phyloP scores from a whole-genome alignment of 1,140 invertebrate species.

The Cepaea nemoralis region DNA sequence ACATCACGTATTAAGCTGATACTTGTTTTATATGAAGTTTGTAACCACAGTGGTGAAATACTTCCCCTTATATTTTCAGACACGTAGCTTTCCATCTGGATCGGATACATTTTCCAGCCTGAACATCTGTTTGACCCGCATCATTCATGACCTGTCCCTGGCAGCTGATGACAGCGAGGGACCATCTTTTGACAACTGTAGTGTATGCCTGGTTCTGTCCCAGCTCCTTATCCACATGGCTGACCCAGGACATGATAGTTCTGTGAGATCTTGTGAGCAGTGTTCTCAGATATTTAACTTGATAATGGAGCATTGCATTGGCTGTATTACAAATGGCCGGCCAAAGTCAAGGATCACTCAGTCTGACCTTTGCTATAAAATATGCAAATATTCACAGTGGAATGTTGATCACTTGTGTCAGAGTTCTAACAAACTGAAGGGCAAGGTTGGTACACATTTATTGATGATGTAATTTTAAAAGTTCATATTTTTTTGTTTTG shows the following conservation, averaged over 20 bases:
- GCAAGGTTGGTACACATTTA: constrained; percentile 14
- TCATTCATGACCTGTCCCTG: not conserved
- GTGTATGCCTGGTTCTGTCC: constrained; percentile 15
- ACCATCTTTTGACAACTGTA: constrained; percentile 10
- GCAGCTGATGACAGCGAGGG: not conserved
- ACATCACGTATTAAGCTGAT: too few species aligned
- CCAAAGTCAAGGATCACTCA: not conserved
- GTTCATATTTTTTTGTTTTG: too few species aligned
- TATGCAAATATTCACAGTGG: constrained; percentile 28
- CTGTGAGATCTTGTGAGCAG: not conserved
- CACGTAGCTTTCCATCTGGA: not conserved
- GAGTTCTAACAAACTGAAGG: not conserved
- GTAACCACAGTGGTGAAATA: too few species aligned
- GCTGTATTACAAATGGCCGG: not conserved
- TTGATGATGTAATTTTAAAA: too few species aligned
- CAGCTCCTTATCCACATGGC: constrained; percentile 20
- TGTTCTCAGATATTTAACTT: constrained; percentile 24
- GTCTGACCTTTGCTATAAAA: constrained; percentile 32
- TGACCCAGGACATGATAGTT: not conserved
- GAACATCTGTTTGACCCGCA: not conserved
- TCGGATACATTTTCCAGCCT: not conserved
- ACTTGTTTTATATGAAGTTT: too few species aligned
- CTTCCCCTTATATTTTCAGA: too few species aligned
- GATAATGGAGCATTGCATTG: constrained; percentile 9
- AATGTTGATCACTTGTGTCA: not conserved